phyloP scores from a whole-genome alignment of 2,797 vertebrate genomes.

The Setipinna tenuifilis region DNA sequence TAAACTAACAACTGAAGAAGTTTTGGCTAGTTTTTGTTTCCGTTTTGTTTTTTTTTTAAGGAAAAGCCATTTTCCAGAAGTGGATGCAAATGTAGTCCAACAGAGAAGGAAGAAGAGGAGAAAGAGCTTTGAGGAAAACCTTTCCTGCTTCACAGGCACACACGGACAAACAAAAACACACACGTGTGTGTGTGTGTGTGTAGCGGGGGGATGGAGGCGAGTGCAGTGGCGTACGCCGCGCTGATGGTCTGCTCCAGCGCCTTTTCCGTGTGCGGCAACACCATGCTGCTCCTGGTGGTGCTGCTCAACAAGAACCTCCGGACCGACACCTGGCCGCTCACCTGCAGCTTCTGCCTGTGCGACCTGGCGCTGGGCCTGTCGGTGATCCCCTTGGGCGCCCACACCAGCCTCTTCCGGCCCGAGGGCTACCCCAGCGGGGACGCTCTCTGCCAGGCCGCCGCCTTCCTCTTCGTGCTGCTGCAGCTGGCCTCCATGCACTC shows the following conservation, averaged over 20 bases:
- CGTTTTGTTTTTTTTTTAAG: neutral
- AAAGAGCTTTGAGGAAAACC: neutral
- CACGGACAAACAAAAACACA: neutral
- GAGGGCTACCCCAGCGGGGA: constrained; percentile 46
- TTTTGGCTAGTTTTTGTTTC: neutral
- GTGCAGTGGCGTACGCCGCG: constrained; percentile 45
- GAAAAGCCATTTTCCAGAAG: neutral
- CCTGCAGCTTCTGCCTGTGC: constrained; percentile 70
- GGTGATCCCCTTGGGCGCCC: constrained; percentile 64
- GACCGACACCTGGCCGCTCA: constrained; percentile 66
- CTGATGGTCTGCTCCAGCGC: constrained; percentile 67
- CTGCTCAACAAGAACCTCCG: constrained; percentile 66
- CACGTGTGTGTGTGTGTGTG: no score
- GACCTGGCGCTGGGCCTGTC: constrained; percentile 73
- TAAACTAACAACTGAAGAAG: neutral
- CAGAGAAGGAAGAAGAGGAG: neutral
- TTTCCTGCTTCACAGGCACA: neutral
- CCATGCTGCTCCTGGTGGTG: constrained; percentile 66
- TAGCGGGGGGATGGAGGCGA: constrained; percentile 47
- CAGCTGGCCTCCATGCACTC: constrained; percentile 75
- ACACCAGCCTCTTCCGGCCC: constrained; percentile 64
- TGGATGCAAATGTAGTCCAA: neutral
- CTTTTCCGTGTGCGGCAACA: constrained; percentile 67
- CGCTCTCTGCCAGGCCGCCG: constrained; percentile 67
- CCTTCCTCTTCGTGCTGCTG: constrained; percentile 73